These are phyloP conservation scores for Bilobella aurantiaca DNA, from an alignment of 1,140 invertebrate genomes.

Conservation along the genomic window DNA sequence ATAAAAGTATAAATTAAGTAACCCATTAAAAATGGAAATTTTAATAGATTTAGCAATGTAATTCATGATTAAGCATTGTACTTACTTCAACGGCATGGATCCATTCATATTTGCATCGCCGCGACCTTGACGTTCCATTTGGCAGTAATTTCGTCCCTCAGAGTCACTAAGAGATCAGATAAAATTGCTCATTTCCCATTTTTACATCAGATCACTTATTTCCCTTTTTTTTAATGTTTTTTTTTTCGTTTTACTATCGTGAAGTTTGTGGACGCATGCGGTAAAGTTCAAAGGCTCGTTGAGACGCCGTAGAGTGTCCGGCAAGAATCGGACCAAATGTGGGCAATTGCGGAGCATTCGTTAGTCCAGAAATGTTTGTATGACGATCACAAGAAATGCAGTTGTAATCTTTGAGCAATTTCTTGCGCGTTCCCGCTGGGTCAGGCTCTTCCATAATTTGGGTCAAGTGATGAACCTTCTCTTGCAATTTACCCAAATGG, in stretches of 20 bases:
- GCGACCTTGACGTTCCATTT: background rate
- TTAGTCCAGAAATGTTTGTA: slow-evolving; percentile 54
- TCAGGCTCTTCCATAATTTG: slow-evolving; percentile 50
- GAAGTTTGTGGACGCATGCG: slow-evolving; percentile 21
- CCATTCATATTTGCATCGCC: background rate
- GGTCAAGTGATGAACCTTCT: slow-evolving; percentile 49
- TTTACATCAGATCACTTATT: no score
- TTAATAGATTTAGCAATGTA: no score
- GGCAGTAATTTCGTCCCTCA: slow-evolving; percentile 11
- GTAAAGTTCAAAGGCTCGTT: slow-evolving; percentile 26
- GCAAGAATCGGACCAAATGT: slow-evolving; percentile 43
- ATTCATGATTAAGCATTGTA: no score
- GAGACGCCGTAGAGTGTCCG: slow-evolving; percentile 21
- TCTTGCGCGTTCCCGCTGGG: slow-evolving; percentile 56
- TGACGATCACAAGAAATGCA: slow-evolving; percentile 63
- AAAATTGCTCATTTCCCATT: no score
- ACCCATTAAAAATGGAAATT: no score
- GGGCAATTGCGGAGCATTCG: slow-evolving; percentile 42
- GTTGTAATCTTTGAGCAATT: slow-evolving; percentile 48
- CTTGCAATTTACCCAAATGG: slow-evolving; percentile 51
- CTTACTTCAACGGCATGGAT: background rate
- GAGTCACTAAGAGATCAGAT: slow-evolving; percentile 4
- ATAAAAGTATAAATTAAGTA: background rate
- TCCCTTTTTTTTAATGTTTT: no score
- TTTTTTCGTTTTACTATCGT: slow-evolving; percentile 12